These are phyloP conservation scores for Mesoclemmys tuberculata DNA, from an alignment of 2,113 vertebrate species.

Conservation along the genomic window DNA sequence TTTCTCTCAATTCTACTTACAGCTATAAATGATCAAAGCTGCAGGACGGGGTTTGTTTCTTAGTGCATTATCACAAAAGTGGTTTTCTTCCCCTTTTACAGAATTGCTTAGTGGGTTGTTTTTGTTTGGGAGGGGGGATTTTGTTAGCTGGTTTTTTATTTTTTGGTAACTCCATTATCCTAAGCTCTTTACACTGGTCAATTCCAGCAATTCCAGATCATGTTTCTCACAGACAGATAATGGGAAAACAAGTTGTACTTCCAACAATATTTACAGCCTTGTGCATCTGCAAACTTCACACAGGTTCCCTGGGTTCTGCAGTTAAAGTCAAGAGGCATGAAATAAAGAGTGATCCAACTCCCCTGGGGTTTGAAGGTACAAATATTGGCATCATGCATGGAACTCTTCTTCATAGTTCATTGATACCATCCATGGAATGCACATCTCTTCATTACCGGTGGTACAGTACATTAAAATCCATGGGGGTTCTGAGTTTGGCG, in stretches of 20 bases:
- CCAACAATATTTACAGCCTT: slow-evolving; percentile 52
- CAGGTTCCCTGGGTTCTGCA: slow-evolving; percentile 89
- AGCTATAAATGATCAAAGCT: background rate
- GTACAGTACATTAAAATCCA: background rate
- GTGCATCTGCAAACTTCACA: slow-evolving; percentile 74
- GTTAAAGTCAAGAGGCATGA: slow-evolving; percentile 94
- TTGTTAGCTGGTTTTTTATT: background rate
- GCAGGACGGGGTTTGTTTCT: background rate
- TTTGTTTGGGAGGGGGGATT: background rate
- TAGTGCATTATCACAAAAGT: background rate
- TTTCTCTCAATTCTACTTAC: background rate
- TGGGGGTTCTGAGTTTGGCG: background rate
- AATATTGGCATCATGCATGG: slow-evolving; percentile 70
- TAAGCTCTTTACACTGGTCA: background rate
- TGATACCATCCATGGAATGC: slow-evolving; percentile 13
- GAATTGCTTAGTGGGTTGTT: background rate
- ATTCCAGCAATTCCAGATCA: background rate
- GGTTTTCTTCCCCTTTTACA: background rate
- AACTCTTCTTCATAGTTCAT: background rate
- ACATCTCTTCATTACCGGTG: slow-evolving; percentile 19
- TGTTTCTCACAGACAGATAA: background rate
- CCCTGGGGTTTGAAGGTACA: slow-evolving; percentile 93
- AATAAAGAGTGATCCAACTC: slow-evolving; percentile 95
- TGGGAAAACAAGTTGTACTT: slow-evolving; percentile 13
- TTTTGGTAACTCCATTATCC: background rate